Conservation (phyloP, 2,888 invertebrate species). For the Agrilus cyanescens region DNA sequence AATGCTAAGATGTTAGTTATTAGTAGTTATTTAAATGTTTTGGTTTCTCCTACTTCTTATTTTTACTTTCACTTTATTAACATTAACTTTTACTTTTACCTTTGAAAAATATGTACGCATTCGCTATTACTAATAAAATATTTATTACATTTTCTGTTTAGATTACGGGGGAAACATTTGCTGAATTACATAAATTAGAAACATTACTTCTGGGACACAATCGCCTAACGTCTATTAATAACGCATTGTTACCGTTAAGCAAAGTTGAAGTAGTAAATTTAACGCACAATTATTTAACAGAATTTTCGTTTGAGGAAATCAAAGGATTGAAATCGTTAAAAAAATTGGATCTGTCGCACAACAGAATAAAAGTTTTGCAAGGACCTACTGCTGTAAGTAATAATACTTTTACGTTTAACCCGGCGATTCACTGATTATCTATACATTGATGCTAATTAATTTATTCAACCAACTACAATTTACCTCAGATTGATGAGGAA, state of each 20-base stretch:
- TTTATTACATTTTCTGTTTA: slow-evolving; percentile 25
- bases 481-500: too few species aligned
- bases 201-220: slow-evolving; percentile 64
- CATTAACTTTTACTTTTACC: too few species aligned
- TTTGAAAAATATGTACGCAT: too few species aligned
- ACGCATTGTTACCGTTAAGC: slow-evolving; percentile 56
- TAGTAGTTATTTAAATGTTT: too few species aligned
- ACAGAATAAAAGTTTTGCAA: slow-evolving; percentile 54
- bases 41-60: too few species aligned
- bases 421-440: neutral
- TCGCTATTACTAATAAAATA: too few species aligned
- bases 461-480: too few species aligned
- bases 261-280: slow-evolving; percentile 59
- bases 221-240: slow-evolving; percentile 56
- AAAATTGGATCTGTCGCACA: slow-evolving; percentile 64
- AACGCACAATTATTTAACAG: slow-evolving; percentile 60
- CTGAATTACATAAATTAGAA: slow-evolving; percentile 55
- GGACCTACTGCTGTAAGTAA: slow-evolving; percentile 52
- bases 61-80: too few species aligned
- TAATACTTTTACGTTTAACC: neutral
- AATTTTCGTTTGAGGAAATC: slow-evolving; percentile 71
- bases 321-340: slow-evolving; percentile 60
- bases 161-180: slow-evolving; percentile 65
- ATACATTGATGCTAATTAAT: neutral
- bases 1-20: too few species aligned